Percentiles rank a stretch among this genome's conserved stretches.
These are phyloP conservation scores for Operophtera brumata DNA, from an alignment of 2,888 invertebrate genomes.

Conservation along the genomic window DNA sequence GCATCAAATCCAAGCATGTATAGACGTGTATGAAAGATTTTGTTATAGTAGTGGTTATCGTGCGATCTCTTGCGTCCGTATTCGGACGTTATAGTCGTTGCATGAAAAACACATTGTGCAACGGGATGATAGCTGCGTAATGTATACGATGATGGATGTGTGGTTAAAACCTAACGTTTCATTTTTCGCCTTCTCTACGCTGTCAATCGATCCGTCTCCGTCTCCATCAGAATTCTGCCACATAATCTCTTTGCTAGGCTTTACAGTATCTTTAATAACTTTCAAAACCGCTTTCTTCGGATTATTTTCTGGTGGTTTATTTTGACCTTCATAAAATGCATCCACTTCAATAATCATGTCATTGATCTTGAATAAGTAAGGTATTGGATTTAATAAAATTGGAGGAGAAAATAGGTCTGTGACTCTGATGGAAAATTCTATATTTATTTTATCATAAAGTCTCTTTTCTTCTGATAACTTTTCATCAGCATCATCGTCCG, in stretches of 20 bases:
- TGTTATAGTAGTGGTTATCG: too few species aligned
- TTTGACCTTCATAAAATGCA: constrained; percentile 45
- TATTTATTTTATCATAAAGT: constrained; percentile 39
- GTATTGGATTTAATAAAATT: constrained; percentile 27
- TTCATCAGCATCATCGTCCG: constrained; percentile 15
- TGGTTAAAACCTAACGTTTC: constrained; percentile 42
- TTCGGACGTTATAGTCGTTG: too few species aligned
- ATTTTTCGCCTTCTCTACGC: constrained; percentile 40
- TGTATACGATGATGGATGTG: too few species aligned
- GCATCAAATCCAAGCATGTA: too few species aligned
- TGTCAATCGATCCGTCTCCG: constrained; percentile 37
- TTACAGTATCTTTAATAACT: constrained; percentile 44
- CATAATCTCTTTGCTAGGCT: constrained; percentile 49
- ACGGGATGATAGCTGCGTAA: too few species aligned
- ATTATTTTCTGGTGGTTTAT: constrained; percentile 46
- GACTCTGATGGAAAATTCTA: constrained; percentile 46
- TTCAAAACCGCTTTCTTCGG: constrained; percentile 44
- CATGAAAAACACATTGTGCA: too few species aligned
- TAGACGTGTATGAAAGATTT: too few species aligned
- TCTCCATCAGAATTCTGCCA: constrained; percentile 45
- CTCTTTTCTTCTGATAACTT: constrained; percentile 37
- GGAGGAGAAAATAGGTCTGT: constrained; percentile 40
- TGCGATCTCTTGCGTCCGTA: too few species aligned
- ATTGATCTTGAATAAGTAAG: constrained; percentile 55
- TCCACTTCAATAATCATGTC: constrained; percentile 54